These are phyloP conservation scores for Synanthedon myopaeformis DNA, from an alignment of 2,888 invertebrate species.

Conservation along the genomic window DNA sequence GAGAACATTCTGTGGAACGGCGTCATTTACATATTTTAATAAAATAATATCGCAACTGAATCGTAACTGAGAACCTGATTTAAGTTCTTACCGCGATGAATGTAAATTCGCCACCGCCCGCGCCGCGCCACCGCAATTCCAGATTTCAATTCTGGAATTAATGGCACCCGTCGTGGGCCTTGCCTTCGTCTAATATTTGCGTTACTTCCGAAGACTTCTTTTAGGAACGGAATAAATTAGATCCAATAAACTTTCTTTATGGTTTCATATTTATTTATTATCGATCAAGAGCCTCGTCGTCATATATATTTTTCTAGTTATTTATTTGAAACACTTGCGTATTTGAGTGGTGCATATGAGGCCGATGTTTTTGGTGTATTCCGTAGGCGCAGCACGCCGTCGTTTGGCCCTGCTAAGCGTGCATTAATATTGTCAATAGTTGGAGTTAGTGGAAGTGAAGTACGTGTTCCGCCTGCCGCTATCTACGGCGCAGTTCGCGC, in stretches of 20 bases:
- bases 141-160: constrained; percentile 71
- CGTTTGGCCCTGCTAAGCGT: constrained; percentile 64
- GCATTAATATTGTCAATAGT: constrained; percentile 71
- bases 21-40: constrained; percentile 70
- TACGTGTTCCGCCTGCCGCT: constrained; percentile 70
- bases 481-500: constrained; percentile 65
- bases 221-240: constrained; percentile 65
- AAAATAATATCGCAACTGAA: constrained; percentile 71
- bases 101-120: constrained; percentile 64
- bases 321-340: background rate
- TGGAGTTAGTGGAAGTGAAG: constrained; percentile 70
- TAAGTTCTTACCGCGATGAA: constrained; percentile 71
- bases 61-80: constrained; percentile 71
- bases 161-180: constrained; percentile 62
- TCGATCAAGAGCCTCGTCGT: background rate
- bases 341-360: background rate
- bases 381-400: constrained; percentile 28
- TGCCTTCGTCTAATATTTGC: constrained; percentile 64
- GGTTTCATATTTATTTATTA: too few species aligned
- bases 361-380: constrained; percentile 6
- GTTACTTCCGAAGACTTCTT: constrained; percentile 63
- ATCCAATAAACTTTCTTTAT: constrained; percentile 26
- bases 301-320: background rate
- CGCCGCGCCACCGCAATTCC: constrained; percentile 67
- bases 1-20: constrained; percentile 50